Percentiles rank a stretch among this genome's conserved stretches.
phyloP scores from a whole-genome alignment of 1,140 invertebrate species.

The Atopsyche davidsoni region DNA sequence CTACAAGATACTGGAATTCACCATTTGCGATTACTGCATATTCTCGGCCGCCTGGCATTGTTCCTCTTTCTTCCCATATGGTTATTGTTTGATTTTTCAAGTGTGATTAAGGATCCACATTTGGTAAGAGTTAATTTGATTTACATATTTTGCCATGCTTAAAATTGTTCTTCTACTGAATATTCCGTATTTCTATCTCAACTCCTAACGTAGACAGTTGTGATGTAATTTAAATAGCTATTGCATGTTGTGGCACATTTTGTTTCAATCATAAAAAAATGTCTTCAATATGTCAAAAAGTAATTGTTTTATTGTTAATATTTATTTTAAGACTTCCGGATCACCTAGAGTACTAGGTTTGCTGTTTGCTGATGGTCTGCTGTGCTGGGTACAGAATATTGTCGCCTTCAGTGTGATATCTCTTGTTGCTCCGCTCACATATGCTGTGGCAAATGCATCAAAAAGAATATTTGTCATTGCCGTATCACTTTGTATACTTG shows the following conservation, averaged over 20 bases:
- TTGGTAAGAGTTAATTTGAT: constrained; percentile 34
- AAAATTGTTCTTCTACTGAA: no score
- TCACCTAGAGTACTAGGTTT: constrained; percentile 53
- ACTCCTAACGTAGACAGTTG: no score
- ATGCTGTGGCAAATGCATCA: constrained; percentile 92
- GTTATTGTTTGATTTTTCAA: constrained; percentile 66
- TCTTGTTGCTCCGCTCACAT: constrained; percentile 85
- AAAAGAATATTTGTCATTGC: constrained; percentile 92
- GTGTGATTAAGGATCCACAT: constrained; percentile 56
- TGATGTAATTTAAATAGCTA: no score
- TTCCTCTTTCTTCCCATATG: constrained; percentile 86
- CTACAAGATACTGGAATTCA: constrained; percentile 83
- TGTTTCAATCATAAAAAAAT: no score
- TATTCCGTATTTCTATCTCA: no score
- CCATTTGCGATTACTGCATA: constrained; percentile 78
- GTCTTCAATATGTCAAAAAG: no score
- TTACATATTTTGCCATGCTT: background rate
- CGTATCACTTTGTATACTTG: constrained; percentile 79
- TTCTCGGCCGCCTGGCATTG: constrained; percentile 72
- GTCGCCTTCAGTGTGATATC: constrained; percentile 90
- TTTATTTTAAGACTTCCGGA: constrained; percentile 41
- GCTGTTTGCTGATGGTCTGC: constrained; percentile 74
- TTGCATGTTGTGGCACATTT: no score
- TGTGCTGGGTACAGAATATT: constrained; percentile 93
- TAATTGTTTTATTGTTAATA: no score